Base-by-base conservation (phyloP, 2,797 vertebrate species). In the Rhynchotus rufescens region DNA sequence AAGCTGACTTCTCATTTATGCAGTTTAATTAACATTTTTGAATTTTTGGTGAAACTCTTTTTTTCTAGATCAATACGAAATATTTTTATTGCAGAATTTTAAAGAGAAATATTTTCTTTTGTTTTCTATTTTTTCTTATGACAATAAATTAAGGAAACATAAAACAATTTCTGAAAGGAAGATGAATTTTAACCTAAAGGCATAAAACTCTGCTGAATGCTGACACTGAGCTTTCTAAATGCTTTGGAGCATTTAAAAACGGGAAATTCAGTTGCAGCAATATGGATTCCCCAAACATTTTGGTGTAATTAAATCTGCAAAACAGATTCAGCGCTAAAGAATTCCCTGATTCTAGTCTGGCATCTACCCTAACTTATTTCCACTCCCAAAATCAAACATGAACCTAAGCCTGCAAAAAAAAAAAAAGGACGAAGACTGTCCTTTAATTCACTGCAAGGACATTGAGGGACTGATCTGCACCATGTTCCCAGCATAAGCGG, bases 91-190 rank as follows among this genome's bases (percentile, higher is more conserved):
- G 36, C 36, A 36, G 36, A 36, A 36, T 36, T 36, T 36, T 36
- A 28, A 17, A 45, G 11, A 19, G 13, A 66, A 61, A 75, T 34
- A 26, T 47, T 81, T 86, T 74, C 42, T 23, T 92, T 87, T 76
- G 10, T 20, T 79, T 60, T 64, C 59, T 47, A 15, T 26, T 44
- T 54, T 67, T 75, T 51, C 52, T 56, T n/a, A n/a, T 75, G 67
- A 61, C 57, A 80, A 30, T 32, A 76, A 67, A 78, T 86, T 30
- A 80, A 49, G 47, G 23, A 89, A 68, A 82, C 42, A 57, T 34
- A 64, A 60, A 83, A 68, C 34, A 40, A 10, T 45, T 76, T 68
- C 67, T 68, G 71, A 81, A 68, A 38, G 26, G 78, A 59, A 90
- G 28, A 56, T 56, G 16, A 6, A n/a, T 30, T 30, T 30, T 30